Percentiles rank a stretch among this genome's conserved stretches.
Evolutionary conservation across 2,797 vertebrate species (phyloP).

Genomic region (Gymnothorax javanicus): DNA sequence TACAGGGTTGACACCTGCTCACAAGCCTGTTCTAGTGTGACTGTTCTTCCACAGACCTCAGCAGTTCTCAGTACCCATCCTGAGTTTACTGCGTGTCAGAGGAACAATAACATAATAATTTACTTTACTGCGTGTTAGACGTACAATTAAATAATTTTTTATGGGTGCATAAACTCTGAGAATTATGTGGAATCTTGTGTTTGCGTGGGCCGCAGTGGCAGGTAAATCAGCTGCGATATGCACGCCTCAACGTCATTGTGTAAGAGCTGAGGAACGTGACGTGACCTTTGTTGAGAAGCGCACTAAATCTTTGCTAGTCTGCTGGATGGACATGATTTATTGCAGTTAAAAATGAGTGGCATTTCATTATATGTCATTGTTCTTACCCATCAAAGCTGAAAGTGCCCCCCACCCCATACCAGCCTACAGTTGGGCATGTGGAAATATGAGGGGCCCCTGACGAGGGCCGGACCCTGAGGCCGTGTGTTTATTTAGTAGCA

Average conservation of each 20-base stretch:
- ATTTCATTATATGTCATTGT: slow-evolving; percentile 49
- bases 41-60: slow-evolving; percentile 41
- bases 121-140: not conserved
- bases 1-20: slow-evolving; percentile 28
- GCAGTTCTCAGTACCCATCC: not conserved
- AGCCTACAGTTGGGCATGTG: not conserved
- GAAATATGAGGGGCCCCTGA: not conserved
- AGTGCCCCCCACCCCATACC: not conserved
- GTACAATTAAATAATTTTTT: not conserved
- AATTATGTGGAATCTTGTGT: not conserved
- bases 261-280: not conserved
- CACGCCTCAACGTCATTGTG: not conserved
- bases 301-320: slow-evolving; percentile 34
- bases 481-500: slow-evolving; percentile 8
- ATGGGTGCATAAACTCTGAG: not conserved
- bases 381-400: not conserved
- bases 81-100: not conserved
- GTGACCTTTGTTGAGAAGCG: slow-evolving; percentile 39
- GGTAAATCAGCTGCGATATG: not conserved
- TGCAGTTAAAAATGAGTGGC: slow-evolving; percentile 26
- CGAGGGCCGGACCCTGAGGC: not conserved
- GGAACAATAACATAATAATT: not conserved
- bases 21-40: slow-evolving; percentile 56
- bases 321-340: slow-evolving; percentile 52
- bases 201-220: not conserved